Percentiles rank a stretch among this genome's conserved stretches.
Evolutionary conservation across 2,113 vertebrate species (phyloP).

Genomic region (Morone chrysops): DNA sequence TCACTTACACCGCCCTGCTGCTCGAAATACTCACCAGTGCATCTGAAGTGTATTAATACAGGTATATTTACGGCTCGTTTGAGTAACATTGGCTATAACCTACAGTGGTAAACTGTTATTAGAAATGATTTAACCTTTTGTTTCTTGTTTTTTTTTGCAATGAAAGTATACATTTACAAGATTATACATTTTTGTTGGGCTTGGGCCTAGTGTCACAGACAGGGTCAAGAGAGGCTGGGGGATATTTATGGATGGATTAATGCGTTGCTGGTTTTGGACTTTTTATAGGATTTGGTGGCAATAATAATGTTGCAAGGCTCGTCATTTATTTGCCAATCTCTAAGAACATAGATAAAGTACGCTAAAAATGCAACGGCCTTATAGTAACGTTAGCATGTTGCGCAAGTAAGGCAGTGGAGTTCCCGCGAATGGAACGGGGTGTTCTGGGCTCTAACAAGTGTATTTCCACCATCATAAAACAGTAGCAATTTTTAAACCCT

Average conservation of each 20-base stretch:
- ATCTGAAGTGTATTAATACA: neutral
- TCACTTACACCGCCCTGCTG: neutral
- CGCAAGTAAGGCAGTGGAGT: neutral
- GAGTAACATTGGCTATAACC: neutral
- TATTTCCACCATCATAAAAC: neutral
- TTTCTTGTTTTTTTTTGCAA: too few species aligned
- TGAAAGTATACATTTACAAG: too few species aligned
- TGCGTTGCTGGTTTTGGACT: neutral
- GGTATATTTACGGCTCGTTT: neutral
- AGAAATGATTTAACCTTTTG: too few species aligned
- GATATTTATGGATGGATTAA: too few species aligned
- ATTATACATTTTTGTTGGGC: neutral
- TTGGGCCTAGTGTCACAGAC: neutral
- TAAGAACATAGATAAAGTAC: neutral
- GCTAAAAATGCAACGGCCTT: neutral
- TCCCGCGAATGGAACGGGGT: neutral
- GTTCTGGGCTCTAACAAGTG: neutral
- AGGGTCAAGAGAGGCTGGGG: too few species aligned
- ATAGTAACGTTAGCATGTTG: neutral
- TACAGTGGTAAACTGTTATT: neutral
- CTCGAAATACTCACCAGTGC: neutral
- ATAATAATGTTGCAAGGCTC: neutral
- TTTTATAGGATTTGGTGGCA: neutral
- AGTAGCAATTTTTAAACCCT: neutral
- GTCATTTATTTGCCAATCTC: neutral